Evolutionary conservation across 2,797 vertebrate genomes (phyloP).

Genomic region (Notoglanidium macrostoma): DNA sequence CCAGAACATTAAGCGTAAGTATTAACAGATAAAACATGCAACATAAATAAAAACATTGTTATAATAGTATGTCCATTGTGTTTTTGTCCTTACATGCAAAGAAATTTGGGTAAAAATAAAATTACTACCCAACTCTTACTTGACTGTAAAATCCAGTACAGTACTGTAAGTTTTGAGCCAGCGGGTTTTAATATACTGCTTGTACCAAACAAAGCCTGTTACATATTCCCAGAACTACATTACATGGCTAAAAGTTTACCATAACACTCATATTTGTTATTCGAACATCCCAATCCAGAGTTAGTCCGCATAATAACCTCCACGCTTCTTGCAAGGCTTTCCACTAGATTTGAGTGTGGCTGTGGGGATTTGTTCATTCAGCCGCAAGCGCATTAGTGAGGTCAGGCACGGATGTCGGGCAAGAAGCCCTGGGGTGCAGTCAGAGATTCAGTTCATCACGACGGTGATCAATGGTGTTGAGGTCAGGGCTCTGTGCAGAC

Average conservation of each 20-base stretch:
- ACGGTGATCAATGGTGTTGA: background rate
- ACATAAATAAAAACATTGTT: background rate
- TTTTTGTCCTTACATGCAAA: background rate
- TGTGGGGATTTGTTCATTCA: constrained; percentile 12
- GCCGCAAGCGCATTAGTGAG: background rate
- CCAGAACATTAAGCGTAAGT: background rate
- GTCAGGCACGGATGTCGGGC: background rate
- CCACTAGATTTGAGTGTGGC: background rate
- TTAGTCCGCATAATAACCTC: too few species aligned
- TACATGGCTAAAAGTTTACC: background rate
- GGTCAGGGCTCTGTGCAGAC: background rate
- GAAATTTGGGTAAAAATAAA: background rate
- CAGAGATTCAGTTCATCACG: background rate
- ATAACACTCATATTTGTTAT: background rate
- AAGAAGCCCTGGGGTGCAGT: background rate
- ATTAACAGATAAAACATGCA: background rate
- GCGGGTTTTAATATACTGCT: background rate
- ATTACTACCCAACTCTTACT: background rate
- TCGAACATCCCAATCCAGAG: background rate
- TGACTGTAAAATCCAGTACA: background rate
- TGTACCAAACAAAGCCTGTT: background rate
- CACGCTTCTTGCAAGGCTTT: background rate
- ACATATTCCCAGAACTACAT: background rate
- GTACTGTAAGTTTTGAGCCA: too few species aligned
- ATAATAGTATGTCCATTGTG: background rate